A percentile compares a stretch with the other conserved stretches of the same genome.
These are phyloP conservation scores for Gadopsis bispinosus DNA, from an alignment of 2,797 vertebrate species.

Conservation along the genomic window DNA sequence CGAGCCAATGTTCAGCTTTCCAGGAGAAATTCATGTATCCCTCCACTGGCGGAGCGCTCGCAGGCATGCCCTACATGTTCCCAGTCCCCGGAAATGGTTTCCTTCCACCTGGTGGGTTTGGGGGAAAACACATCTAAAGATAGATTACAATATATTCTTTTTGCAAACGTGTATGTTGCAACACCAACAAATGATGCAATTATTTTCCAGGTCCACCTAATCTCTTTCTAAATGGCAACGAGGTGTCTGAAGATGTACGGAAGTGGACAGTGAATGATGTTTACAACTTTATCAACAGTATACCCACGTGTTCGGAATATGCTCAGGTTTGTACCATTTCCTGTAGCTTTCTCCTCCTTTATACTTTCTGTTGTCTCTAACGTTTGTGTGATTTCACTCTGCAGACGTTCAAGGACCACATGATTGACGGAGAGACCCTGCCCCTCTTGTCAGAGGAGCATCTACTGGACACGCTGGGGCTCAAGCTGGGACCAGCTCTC, in stretches of 20 bases:
- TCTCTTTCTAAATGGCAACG: conserved; percentile 87
- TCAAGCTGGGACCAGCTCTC: conserved; percentile 94
- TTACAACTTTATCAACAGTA: conserved; percentile 89
- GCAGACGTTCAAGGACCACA: conserved; percentile 95
- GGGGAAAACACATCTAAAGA: background rate
- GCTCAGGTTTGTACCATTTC: conserved; percentile 88
- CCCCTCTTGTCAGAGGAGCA: conserved; percentile 97
- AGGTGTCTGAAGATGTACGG: conserved; percentile 90
- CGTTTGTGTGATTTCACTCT: conserved; percentile 20
- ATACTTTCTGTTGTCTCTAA: conserved; percentile 27
- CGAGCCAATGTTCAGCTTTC: conserved; percentile 83
- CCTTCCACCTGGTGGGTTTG: conserved; percentile 81
- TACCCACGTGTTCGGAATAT: conserved; percentile 94
- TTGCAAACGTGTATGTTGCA: background rate
- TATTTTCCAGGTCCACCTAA: conserved; percentile 82
- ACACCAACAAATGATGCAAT: background rate
- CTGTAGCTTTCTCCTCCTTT: background rate
- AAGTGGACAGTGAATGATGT: conserved; percentile 96
- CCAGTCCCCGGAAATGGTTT: conserved; percentile 84
- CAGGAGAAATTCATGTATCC: conserved; percentile 89
- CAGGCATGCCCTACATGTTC: conserved; percentile 88
- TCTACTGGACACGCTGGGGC: conserved; percentile 93
- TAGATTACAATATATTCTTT: background rate
- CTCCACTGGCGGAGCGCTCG: conserved; percentile 77
- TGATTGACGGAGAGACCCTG: conserved; percentile 95